These are phyloP conservation scores for Drosophila sturtevanti DNA, from an alignment of 1,140 invertebrate species.

Conservation along the genomic window DNA sequence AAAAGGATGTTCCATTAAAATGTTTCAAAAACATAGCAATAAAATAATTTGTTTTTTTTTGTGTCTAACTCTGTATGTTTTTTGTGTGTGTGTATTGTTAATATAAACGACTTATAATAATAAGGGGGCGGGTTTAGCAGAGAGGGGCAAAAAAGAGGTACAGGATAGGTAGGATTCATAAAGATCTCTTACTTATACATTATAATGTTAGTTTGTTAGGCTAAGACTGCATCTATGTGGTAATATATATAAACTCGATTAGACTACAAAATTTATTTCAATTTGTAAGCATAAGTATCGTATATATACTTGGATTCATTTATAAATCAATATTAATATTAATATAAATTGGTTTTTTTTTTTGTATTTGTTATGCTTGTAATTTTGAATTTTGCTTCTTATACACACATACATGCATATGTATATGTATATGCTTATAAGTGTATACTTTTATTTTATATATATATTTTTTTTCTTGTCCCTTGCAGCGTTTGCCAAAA, in stretches of 20 bases:
- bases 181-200: not conserved
- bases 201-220: not conserved
- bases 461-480: slow-evolving; percentile 37
- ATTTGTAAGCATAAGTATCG: slow-evolving; percentile 38
- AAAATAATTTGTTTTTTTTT: slow-evolving; percentile 27
- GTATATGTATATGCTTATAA: slow-evolving; percentile 29
- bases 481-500: slow-evolving; percentile 67
- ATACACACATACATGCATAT: not conserved
- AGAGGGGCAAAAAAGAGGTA: not conserved
- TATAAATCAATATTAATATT: slow-evolving; percentile 33
- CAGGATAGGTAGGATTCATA: not conserved
- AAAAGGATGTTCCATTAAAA: slow-evolving; percentile 59
- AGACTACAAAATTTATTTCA: slow-evolving; percentile 28
- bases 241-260: slow-evolving; percentile 6
- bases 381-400: slow-evolving; percentile 30
- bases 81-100: not conserved
- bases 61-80: slow-evolving; percentile 5
- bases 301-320: slow-evolving; percentile 15
- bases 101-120: slow-evolving; percentile 8
- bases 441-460: slow-evolving; percentile 17
- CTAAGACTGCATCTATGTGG: slow-evolving; percentile 6
- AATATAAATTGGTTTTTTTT: slow-evolving; percentile 52
- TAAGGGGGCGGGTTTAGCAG: not conserved
- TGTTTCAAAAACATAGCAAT: slow-evolving; percentile 58
- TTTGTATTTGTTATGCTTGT: slow-evolving; percentile 48